Percentiles rank a stretch among this genome's conserved stretches.
Conservation (phyloP, 1,140 invertebrate species). For the Formica exsecta region DNA sequence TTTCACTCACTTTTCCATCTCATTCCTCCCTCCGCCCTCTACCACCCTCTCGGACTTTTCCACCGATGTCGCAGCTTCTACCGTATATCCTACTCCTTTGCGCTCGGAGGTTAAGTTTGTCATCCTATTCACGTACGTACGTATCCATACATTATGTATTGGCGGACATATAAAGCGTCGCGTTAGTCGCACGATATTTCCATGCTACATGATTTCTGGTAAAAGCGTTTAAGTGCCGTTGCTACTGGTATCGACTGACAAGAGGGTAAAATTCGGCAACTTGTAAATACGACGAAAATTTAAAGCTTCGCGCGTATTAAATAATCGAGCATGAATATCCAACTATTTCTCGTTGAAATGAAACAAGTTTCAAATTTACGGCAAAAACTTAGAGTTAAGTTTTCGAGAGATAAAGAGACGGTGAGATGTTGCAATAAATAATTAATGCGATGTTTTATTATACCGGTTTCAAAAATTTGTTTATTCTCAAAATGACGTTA, state of each 20-base stretch:
- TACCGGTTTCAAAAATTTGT: background rate
- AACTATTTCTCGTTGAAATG: background rate
- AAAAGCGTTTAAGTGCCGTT: slow-evolving; percentile 52
- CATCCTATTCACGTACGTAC: slow-evolving; percentile 42
- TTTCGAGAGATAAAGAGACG: no score
- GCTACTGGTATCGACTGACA: background rate
- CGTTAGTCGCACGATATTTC: slow-evolving; percentile 49
- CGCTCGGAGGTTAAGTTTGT: slow-evolving; percentile 58
- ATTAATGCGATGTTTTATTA: background rate
- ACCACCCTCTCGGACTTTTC: slow-evolving; percentile 54
- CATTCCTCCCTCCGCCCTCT: background rate
- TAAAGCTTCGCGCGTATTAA: background rate
- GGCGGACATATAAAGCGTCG: slow-evolving; percentile 33
- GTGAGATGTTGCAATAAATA: no score
- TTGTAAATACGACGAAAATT: slow-evolving; percentile 18
- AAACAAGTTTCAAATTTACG: background rate
- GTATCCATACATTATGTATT: slow-evolving; percentile 51
- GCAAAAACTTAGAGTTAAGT: no score
- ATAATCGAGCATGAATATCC: no score
- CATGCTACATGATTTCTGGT: slow-evolving; percentile 54
- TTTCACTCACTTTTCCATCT: slow-evolving; percentile 44
- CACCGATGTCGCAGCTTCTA: slow-evolving; percentile 25
- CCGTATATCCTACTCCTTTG: slow-evolving; percentile 62
- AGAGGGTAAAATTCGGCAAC: background rate
- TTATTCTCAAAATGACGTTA: slow-evolving; percentile 9